Evolutionary conservation across 2,888 invertebrate species (phyloP).

Genomic region (Patella depressa): DNA sequence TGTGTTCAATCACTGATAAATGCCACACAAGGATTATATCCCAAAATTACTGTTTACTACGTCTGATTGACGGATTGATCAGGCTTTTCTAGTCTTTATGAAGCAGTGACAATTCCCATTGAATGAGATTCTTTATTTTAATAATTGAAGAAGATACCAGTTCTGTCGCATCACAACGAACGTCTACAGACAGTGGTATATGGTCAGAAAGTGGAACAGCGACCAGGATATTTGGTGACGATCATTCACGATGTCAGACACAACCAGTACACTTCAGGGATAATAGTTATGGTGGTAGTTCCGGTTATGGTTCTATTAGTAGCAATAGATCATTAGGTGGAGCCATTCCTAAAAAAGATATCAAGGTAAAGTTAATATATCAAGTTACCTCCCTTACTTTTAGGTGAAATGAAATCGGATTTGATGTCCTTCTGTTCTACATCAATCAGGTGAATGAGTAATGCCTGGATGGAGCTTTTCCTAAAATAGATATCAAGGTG

Average conservation of each 20-base stretch:
- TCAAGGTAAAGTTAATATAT: too few species aligned
- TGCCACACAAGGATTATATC: too few species aligned
- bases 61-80: too few species aligned
- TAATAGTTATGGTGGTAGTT: constrained; percentile 55
- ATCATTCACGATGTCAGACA: constrained; percentile 30
- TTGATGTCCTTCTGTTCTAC: too few species aligned
- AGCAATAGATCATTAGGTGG: constrained; percentile 45
- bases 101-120: too few species aligned
- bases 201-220: constrained; percentile 36
- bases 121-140: too few species aligned
- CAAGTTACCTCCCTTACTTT: too few species aligned
- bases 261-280: constrained; percentile 50
- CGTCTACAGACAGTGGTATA: constrained; percentile 56
- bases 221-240: constrained; percentile 23
- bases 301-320: constrained; percentile 58
- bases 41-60: too few species aligned
- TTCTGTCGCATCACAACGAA: constrained; percentile 49
- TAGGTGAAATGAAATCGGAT: too few species aligned
- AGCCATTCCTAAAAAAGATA: constrained; percentile 46
- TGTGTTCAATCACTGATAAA: too few species aligned
- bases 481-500: not conserved
- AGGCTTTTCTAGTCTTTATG: too few species aligned
- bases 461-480: not conserved
- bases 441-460: not conserved
- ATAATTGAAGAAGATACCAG: constrained; percentile 42